Conservation (phyloP, 2,797 vertebrate genomes). For the Epinephelus malabaricus region DNA sequence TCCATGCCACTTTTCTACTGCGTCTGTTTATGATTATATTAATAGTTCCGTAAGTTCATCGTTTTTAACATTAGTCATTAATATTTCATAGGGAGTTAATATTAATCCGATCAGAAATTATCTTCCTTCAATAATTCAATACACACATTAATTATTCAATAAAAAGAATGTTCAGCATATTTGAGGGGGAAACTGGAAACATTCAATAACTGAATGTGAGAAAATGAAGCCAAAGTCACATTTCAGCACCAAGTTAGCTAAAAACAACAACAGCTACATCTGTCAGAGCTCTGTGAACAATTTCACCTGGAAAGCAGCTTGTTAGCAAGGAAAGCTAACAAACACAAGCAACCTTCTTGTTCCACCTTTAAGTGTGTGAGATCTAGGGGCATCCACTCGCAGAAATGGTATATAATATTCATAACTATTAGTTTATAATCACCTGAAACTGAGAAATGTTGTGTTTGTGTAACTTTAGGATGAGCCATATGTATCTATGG, state of each 20-base stretch:
- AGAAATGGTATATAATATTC: no score
- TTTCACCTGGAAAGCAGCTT: neutral
- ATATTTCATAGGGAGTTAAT: constrained; percentile 86
- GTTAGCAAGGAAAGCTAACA: constrained; percentile 16
- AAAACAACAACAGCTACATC: constrained; percentile 28
- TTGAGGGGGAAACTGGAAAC: constrained; percentile 54
- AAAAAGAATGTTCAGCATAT: constrained; percentile 79
- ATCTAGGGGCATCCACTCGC: no score
- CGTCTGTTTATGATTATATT: constrained; percentile 82
- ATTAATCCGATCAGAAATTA: constrained; percentile 89
- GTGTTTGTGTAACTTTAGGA: no score
- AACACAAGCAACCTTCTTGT: constrained; percentile 10
- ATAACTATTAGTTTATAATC: no score
- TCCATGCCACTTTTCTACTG: constrained; percentile 50
- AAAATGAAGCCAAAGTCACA: constrained; percentile 48
- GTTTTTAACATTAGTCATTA: constrained; percentile 77
- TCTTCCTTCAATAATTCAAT: constrained; percentile 86
- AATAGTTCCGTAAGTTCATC: constrained; percentile 77
- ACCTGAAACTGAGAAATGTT: no score
- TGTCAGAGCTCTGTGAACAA: neutral
- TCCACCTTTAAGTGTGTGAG: constrained; percentile 15
- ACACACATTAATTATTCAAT: constrained; percentile 84
- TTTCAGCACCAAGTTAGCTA: constrained; percentile 9
- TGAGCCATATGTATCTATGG: no score
- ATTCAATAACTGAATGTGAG: constrained; percentile 58